Evolutionary conservation across 2,113 vertebrate genomes (phyloP).

Genomic region (Chitala chitala): DNA sequence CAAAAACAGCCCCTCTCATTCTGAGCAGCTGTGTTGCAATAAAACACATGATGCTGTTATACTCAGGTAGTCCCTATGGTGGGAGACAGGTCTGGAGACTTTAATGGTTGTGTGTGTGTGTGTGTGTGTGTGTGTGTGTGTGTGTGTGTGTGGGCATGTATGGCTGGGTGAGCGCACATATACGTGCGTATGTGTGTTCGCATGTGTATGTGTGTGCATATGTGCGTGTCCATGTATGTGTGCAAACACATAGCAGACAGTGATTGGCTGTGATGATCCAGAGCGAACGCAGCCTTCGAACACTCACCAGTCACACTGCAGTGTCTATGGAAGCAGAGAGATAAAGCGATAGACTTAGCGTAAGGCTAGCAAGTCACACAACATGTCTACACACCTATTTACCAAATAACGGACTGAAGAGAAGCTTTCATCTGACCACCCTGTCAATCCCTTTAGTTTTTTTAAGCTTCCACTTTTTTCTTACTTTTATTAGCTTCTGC

Average conservation of each 20-base stretch:
- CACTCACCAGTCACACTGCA: no score
- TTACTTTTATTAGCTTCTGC: neutral
- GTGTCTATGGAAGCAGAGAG: neutral
- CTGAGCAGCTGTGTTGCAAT: conserved; percentile 60
- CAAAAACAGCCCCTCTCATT: conserved; percentile 30
- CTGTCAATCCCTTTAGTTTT: conserved; percentile 24
- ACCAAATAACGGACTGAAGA: neutral
- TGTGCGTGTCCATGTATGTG: no score
- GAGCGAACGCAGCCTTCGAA: conserved; percentile 24
- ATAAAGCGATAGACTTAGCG: neutral
- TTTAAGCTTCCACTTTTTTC: neutral
- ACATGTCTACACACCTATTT: conserved; percentile 1
- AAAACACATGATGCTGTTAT: conserved; percentile 67
- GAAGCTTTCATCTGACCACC: conserved; percentile 9
- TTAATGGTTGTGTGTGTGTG: no score
- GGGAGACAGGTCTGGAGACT: conserved; percentile 39
- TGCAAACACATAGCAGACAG: no score
- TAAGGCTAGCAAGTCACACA: neutral
- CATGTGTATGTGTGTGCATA: no score
- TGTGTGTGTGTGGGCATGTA: no score
- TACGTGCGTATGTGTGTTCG: no score
- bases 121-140: no score
- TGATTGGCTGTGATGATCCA: conserved; percentile 35
- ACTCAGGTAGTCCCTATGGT: conserved; percentile 53
- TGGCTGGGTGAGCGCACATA: no score